Evolutionary conservation across 2,113 vertebrate genomes (phyloP), one percentile per base, ranked within the genome.

Genomic region (Capreolus pygargus): DNA sequence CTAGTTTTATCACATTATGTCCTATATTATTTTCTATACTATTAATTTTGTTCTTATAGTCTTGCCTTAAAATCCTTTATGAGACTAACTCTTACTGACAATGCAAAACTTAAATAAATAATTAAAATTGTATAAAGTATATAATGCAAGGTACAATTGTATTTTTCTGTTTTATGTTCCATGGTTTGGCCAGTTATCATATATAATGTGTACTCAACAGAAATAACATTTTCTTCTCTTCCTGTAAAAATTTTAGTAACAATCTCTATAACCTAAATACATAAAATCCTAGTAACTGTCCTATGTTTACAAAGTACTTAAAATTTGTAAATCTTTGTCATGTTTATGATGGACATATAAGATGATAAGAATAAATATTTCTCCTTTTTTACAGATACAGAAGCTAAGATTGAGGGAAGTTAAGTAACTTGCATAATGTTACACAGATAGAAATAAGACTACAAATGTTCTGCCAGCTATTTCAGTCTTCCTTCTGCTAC

Each of bases 121-220:
- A 85, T 67, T 54, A 85, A 81, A 28, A 91, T 25, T 78, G 12
- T 54, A 28, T 87, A 89, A 86, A 85, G 17, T 78, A 79, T 1
- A 92, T 86, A 78, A 57, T 25, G 61, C 6, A 94, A 87, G 7
- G 50, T 58, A 14, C 7, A 1, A 87, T 81, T 97, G 1, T n/a
- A 93, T 93, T 85, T 95, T 89, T 85, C 47, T 89, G 23, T 83
- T 92, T 93, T 27, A 10, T 94, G 4, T 89, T 89, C 47, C 90
- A 21, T 39, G 60, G 94, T 82, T 97, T 89, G 25, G 39, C n/a
- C n/a, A 93, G 25, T 83, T 86, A 82, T 58, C 61, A 64, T 86
- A 36, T 52, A 91, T 74, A 39, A 17, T 36, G 8, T 82, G 4
- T 76, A 85, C 21, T 86, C 25, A 81, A 79, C 36, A 57, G 11